Evolutionary conservation across 2,113 vertebrate genomes (phyloP), one percentile per base, ranked within the genome.

Genomic region (Brienomyrus brachyistius): DNA sequence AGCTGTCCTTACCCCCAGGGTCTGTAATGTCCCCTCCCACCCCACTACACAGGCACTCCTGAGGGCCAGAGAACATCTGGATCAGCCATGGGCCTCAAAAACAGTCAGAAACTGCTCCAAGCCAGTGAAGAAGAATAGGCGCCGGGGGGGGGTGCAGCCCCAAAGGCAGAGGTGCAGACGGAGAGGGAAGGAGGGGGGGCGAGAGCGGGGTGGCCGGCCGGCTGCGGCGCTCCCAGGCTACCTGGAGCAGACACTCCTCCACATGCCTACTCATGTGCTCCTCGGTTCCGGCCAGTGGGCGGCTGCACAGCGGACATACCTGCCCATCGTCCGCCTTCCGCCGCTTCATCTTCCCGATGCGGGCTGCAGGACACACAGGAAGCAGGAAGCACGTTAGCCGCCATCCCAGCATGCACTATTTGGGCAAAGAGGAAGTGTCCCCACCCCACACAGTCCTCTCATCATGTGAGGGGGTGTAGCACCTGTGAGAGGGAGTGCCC

Each of bases 251-350:
- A 97, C 98, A 99, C 95, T 96, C 97, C 97, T 99, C 98, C 98
- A 99, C 98, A 99, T 99, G 98, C 97, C 98, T 99, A 99, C 97
- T 99, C 98, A 99, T 99, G 97, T 98, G 98, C 96, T 99, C 98
- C 97, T 98, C 98, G 95, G 97, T 98, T 97, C 98, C 98, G 97
- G 97, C 96, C 97, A 99, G 97, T 93, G 97, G 97, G 92, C 96
- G 95, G 95, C 95, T 98, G 98, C 98, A 99, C 96, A 99, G 98
- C 93, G 98, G 98, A 99, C 98, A 99, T 99, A 99, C 98, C 98
- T 99, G 98, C 94, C 98, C 98, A 95, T 99, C 98, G 94, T 99
- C 98, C 94, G 98, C 98, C 97, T 99, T 99, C 97, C 98, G 97
- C 94, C 98, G 97, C 97, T 99, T 99, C 98, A 99, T 99, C 97